Evolutionary conservation across 2,113 vertebrate genomes (phyloP), one percentile per base, ranked within the genome.

Genomic region (Mesitornis unicolor): DNA sequence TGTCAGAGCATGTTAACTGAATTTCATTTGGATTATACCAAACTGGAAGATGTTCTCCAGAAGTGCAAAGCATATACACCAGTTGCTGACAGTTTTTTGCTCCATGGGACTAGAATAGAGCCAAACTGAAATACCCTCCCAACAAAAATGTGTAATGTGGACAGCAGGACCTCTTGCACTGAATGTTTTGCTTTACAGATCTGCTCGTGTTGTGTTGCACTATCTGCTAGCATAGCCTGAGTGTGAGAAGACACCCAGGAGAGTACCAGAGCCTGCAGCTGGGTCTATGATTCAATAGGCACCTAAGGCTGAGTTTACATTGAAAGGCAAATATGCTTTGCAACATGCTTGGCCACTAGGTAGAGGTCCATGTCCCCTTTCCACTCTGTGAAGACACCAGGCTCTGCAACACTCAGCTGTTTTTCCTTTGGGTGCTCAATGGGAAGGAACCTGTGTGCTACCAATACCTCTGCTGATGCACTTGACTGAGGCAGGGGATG

Each of bases 91-190:
- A 67, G 19, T 3, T 75, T 16, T 67, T 87, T 42, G 15, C 10
- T 59, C 33, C 42, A 24, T 10, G 16, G 20, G 21, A 29, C n/a
- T 50, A 12, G 9, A 74, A 5, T 18, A 31, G 10, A 89, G 6
- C 6, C 56, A 75, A 78, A 81, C 19, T 50, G 31, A 87, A 81
- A 87, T 50, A 70, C 6, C 3, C 4, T 70, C 1, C 7, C 3
- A 6, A 0, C 0, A n/a, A 61, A 38, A 69, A 1, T 4, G 5
- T 25, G 11, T 33, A 25, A 17, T 13, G 33, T 33, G 20, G 17
- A 60, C 36, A 84, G 28, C 11, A 84, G 31, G 6, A 6, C 16
- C 15, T 50, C 45, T 87, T 71, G 36, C 22, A 51, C 17, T 1
- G 1, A 68, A 8, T 35, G 31, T 64, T 83, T 84, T 63, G 2